Percentiles rank a stretch among this genome's conserved stretches.
Evolutionary conservation across 2,888 invertebrate species (phyloP).

Genomic region (Athetis lepigone): DNA sequence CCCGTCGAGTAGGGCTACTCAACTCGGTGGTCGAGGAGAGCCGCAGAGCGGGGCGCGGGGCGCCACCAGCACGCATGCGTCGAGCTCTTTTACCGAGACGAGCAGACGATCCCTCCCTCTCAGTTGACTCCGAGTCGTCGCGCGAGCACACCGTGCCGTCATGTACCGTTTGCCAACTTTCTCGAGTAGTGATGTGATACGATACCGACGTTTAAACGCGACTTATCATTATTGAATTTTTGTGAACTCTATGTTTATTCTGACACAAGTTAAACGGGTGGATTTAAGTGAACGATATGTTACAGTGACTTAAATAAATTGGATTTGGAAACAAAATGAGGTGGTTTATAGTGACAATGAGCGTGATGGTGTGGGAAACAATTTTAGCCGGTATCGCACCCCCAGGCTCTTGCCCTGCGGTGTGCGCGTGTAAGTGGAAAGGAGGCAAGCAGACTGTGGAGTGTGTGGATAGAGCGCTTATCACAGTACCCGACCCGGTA

Average conservation of each 20-base stretch:
- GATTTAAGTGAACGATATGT: constrained; percentile 73
- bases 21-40: constrained; percentile 84
- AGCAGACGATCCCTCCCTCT: constrained; percentile 86
- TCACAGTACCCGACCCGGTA: constrained; percentile 95
- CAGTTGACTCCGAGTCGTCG: constrained; percentile 86
- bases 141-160: constrained; percentile 90
- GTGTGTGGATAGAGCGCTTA: constrained; percentile 95
- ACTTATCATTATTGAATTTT: constrained; percentile 70
- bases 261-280: constrained; percentile 65
- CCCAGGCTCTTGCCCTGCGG: constrained; percentile 92
- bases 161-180: constrained; percentile 91
- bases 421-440: constrained; percentile 98
- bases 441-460: constrained; percentile 98
- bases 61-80: constrained; percentile 87
- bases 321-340: constrained; percentile 83
- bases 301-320: constrained; percentile 77
- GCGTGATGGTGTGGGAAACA: constrained; percentile 85
- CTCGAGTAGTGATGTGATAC: constrained; percentile 90
- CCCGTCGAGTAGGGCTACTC: constrained; percentile 86
- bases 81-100: constrained; percentile 81
- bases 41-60: constrained; percentile 90
- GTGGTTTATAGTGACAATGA: constrained; percentile 87
- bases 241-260: constrained; percentile 68
- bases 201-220: constrained; percentile 80
- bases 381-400: constrained; percentile 85